A percentile compares a stretch with the other conserved stretches of the same genome.
Evolutionary conservation across 2,888 invertebrate species (phyloP).

Genomic region (Reticulitermes lucifugus): DNA sequence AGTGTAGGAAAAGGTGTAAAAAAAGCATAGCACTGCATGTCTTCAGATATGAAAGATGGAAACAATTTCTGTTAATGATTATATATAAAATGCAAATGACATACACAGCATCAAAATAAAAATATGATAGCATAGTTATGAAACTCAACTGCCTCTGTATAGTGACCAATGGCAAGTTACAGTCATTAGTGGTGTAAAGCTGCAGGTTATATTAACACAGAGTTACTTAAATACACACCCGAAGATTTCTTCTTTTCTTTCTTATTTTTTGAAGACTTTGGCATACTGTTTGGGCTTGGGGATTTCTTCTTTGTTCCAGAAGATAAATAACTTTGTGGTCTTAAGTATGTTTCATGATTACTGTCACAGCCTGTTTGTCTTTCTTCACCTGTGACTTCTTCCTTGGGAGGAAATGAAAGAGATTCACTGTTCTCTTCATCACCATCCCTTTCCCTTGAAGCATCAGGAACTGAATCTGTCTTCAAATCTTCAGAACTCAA

Average conservation of each 20-base stretch:
- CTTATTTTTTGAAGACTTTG: not conserved
- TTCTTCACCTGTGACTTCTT: not conserved
- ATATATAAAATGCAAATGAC: too few relatives aligned
- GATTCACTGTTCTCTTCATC: not conserved
- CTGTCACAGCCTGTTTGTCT: not conserved
- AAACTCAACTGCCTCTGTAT: too few relatives aligned
- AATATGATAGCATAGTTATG: too few relatives aligned
- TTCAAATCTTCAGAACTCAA: constrained; percentile 9
- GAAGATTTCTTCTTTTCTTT: constrained; percentile 11
- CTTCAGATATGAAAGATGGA: too few relatives aligned
- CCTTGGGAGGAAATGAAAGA: not conserved
- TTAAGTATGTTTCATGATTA: not conserved
- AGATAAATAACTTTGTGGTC: not conserved
- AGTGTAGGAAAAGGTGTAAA: too few relatives aligned
- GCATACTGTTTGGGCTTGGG: not conserved
- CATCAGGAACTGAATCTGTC: constrained; percentile 26
- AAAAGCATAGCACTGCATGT: too few relatives aligned
- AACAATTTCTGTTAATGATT: too few relatives aligned
- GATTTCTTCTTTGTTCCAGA: not conserved
- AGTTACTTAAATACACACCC: not conserved
- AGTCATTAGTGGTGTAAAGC: too few relatives aligned
- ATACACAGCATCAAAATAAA: too few relatives aligned
- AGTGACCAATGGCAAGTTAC: too few relatives aligned
- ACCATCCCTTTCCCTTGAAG: not conserved
- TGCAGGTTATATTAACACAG: too few relatives aligned